phyloP scores from a whole-genome alignment of 2,113 vertebrate genomes.

The Dipodomys merriami region DNA sequence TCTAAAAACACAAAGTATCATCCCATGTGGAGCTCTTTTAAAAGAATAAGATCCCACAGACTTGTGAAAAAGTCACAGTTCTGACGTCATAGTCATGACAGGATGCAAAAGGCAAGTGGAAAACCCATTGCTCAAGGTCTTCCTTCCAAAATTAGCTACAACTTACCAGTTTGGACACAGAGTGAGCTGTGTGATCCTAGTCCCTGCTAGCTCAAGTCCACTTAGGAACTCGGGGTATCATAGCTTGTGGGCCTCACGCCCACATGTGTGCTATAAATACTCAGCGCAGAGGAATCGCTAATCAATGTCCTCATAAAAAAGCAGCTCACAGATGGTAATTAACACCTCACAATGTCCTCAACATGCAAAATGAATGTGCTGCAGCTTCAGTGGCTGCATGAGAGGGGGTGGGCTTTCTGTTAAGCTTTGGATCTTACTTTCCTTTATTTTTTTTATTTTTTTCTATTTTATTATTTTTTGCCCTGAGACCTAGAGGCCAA shows the following conservation, averaged over 20 bases:
- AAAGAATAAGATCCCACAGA: conserved; percentile 49
- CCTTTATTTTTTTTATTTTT: neutral
- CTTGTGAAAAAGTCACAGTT: conserved; percentile 43
- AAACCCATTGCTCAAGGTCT: neutral
- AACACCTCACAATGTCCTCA: conserved; percentile 57
- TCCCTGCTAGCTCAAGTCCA: neutral
- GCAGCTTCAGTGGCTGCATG: conserved; percentile 15
- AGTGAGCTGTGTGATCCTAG: neutral
- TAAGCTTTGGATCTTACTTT: neutral
- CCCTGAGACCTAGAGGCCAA: conserved; percentile 67
- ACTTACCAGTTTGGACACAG: neutral
- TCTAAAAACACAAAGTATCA: conserved; percentile 62
- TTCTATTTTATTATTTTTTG: conserved; percentile 47
- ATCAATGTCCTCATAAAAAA: conserved; percentile 70
- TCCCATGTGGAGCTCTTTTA: conserved; percentile 56
- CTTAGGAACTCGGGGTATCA: neutral
- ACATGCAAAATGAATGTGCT: conserved; percentile 48
- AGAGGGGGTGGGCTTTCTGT: conserved; percentile 3
- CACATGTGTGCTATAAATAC: conserved; percentile 62
- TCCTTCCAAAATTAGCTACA: neutral
- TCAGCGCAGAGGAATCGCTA: conserved; percentile 44
- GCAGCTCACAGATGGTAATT: conserved; percentile 71
- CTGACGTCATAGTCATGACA: neutral
- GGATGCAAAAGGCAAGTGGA: neutral
- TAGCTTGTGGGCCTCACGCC: neutral